These are phyloP conservation scores for Brenthis hecate DNA, from an alignment of 2,888 invertebrate genomes.

Conservation along the genomic window DNA sequence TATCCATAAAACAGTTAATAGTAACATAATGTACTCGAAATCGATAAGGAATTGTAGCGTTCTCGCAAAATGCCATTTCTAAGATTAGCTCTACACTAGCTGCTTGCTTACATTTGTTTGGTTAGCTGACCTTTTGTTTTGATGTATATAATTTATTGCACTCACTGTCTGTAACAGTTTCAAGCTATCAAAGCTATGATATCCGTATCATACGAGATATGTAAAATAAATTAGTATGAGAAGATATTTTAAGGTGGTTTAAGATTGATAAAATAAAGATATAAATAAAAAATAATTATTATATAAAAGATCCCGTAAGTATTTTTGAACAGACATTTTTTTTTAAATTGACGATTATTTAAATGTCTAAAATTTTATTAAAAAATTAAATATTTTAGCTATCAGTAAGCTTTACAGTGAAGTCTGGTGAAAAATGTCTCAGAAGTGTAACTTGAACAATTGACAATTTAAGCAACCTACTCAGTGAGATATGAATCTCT, in stretches of 20 bases:
- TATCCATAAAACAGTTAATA: conserved; percentile 58
- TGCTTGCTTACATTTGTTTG: conserved; percentile 3
- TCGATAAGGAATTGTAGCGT: conserved; percentile 55
- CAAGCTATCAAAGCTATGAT: too few species aligned
- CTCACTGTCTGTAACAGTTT: too few species aligned
- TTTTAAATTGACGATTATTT: too few species aligned
- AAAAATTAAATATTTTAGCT: background rate
- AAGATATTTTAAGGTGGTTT: too few species aligned
- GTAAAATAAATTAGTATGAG: too few species aligned
- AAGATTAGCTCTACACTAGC: conserved; percentile 40
- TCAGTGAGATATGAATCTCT: conserved; percentile 39
- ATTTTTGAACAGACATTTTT: too few species aligned
- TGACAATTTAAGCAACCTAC: conserved; percentile 58
- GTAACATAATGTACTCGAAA: conserved; percentile 50
- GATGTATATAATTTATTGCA: too few species aligned
- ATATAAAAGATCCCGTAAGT: too few species aligned
- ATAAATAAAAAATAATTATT: too few species aligned
- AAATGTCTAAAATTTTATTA: background rate
- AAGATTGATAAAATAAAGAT: too few species aligned
- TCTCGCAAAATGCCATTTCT: conserved; percentile 50
- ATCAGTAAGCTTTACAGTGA: background rate
- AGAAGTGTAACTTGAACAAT: conserved; percentile 53
- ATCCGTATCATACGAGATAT: background rate
- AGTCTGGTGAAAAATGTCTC: background rate
- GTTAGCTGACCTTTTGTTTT: background rate